A percentile compares a stretch with the other conserved stretches of the same genome.
These are phyloP conservation scores for Cossypha heuglini DNA, from an alignment of 2,797 vertebrate genomes.

Conservation along the genomic window DNA sequence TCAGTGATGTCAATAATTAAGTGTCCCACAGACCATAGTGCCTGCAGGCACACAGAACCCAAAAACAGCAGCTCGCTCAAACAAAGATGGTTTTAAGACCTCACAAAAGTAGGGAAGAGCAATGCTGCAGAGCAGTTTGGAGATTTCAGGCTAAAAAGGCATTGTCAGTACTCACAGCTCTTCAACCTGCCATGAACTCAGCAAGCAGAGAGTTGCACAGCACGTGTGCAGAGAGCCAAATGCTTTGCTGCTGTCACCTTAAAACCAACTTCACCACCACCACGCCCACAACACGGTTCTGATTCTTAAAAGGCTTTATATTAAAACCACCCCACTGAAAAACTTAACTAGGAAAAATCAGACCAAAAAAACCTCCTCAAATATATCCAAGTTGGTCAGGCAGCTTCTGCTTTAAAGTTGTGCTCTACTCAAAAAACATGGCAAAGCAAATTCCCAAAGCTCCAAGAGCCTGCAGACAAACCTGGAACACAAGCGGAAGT, in stretches of 20 bases:
- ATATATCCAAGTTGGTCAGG: not conserved
- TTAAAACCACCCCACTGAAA: not conserved
- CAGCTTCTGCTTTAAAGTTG: not conserved
- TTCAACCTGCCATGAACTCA: not conserved
- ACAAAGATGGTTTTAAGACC: not conserved
- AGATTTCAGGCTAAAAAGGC: not conserved
- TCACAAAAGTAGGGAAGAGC: not conserved
- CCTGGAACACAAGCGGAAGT: not conserved
- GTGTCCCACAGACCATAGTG: not conserved
- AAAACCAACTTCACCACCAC: not conserved
- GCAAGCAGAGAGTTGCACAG: not conserved
- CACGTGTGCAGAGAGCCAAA: not conserved
- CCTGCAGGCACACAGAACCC: not conserved
- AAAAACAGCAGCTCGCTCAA: not conserved
- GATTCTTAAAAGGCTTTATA: not conserved
- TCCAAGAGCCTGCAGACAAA: not conserved
- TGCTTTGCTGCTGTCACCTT: not conserved
- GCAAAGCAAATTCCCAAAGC: not conserved
- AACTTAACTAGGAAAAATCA: not conserved
- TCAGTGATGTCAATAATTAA: not conserved
- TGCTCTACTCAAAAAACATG: not conserved
- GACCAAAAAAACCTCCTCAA: not conserved
- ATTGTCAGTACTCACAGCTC: not conserved
- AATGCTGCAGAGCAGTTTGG: not conserved
- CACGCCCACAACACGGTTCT: not conserved